Evolutionary conservation across 2,888 invertebrate genomes (phyloP), one percentile per base, ranked within the genome.

Genomic region (Chrysolina oricalcia): DNA sequence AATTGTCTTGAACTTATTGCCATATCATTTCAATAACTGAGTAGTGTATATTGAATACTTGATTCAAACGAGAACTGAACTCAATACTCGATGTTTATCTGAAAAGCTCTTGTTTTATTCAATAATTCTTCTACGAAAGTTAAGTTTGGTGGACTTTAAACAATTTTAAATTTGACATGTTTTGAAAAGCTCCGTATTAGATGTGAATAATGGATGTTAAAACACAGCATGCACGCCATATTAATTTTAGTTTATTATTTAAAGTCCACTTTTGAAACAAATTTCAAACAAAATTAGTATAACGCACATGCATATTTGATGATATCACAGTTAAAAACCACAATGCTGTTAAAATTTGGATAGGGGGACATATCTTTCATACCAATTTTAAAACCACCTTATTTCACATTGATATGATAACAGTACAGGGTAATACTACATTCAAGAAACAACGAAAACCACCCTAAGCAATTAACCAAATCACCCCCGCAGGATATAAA

Each of bases 101-200:
- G 67, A 46, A 50, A 53, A 69, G 62, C 19, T 50, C 46, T 53
- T 64, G 23, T 68, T 41, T 68, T 40, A 27, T 40, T 76, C 46
- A 74, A 59, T 70, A 74, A 69, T 64, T 68, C 27, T 43, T n/a
- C 46, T 46, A 46, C 15, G n/a, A n/a, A n/a, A 13, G n/a, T 35
- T 35, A 62, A 46, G 65, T 50, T 64, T 74, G 89, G 89, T 90
- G 89, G 90, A 90, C 90, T 89, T 90, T 89, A 89, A 89, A 87
- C 83, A 84, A 83, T 71, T 75, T 87, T 2, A 48, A 40, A 15
- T 43, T 40, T 59, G 10, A 77, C 73, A 77, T 72, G 74, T 74
- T 76, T 73, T 76, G 73, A 76, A 27, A 50, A 73, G 68, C 73
- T 56, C 68, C 40, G 13, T 71, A 27, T 59, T 50, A 65, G 66